phyloP scores from a whole-genome alignment of 2,888 invertebrate species.

The Colostygia pectinataria region DNA sequence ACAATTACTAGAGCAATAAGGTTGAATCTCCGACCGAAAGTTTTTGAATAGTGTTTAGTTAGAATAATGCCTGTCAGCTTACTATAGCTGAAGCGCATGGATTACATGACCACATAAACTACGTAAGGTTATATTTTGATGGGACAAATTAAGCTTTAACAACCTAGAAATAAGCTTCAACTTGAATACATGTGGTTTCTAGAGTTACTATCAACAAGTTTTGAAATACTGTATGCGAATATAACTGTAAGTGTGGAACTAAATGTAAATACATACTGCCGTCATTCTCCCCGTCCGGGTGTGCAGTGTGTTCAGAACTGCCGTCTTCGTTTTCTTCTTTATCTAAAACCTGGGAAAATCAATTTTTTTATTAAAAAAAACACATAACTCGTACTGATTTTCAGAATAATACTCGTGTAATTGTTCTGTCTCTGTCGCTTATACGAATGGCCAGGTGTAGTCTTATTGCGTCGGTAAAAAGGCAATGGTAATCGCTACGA shows the following conservation, averaged over 20 bases:
- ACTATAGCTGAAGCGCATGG: conserved; percentile 3
- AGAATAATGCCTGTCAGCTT: neutral
- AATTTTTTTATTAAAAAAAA: too few relatives aligned
- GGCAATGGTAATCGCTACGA: too few relatives aligned
- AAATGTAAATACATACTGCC: conserved; percentile 46
- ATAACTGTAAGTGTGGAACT: conserved; percentile 8
- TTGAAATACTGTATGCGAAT: conserved; percentile 16
- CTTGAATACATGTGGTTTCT: neutral
- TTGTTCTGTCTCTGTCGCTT: too few relatives aligned
- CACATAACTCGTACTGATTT: too few relatives aligned
- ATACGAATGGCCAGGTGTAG: too few relatives aligned
- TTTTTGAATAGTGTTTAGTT: too few relatives aligned
- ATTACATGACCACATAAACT: neutral
- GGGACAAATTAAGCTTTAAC: conserved; percentile 12
- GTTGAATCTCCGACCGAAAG: neutral
- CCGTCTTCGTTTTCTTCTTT: conserved; percentile 79
- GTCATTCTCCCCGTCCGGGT: conserved; percentile 75
- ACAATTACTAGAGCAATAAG: neutral
- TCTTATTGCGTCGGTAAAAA: too few relatives aligned
- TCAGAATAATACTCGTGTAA: too few relatives aligned
- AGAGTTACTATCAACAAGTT: conserved; percentile 5
- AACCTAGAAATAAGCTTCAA: conserved; percentile 11
- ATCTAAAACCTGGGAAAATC: conserved; percentile 65
- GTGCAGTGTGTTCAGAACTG: conserved; percentile 70
- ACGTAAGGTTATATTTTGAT: neutral